Conservation (phyloP, 1,140 invertebrate genomes). For the Cheumatopsyche charites region DNA sequence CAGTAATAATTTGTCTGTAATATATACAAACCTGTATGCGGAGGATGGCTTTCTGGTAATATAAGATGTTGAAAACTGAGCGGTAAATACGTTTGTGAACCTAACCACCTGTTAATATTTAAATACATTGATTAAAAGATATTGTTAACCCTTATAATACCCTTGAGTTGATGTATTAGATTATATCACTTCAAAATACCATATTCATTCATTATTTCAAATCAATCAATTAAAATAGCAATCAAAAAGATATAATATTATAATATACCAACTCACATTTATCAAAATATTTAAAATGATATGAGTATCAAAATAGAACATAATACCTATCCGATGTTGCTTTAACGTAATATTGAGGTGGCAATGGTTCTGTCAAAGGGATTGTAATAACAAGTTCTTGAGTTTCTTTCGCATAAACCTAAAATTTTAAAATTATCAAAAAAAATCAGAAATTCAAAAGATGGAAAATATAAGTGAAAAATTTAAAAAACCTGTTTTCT, state of each 20-base stretch:
- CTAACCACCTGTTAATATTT: constrained; percentile 74
- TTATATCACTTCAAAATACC: no score
- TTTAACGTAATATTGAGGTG: constrained; percentile 90
- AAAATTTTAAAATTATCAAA: constrained; percentile 59
- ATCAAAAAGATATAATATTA: no score
- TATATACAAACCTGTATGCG: constrained; percentile 77
- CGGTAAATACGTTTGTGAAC: constrained; percentile 74
- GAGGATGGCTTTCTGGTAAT: constrained; percentile 89
- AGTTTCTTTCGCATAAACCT: constrained; percentile 66
- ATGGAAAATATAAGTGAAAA: not conserved
- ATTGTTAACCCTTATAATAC: no score
- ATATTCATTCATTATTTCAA: no score
- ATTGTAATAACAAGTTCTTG: constrained; percentile 95
- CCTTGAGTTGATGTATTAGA: no score
- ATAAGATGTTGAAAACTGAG: constrained; percentile 91
- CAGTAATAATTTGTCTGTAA: not conserved
- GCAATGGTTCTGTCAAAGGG: constrained; percentile 89
- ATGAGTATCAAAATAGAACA: not conserved
- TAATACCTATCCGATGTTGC: constrained; percentile 77
- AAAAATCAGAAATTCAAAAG: constrained; percentile 25
- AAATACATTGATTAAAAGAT: not conserved
- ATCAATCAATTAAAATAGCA: no score
- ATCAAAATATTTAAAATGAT: not conserved
- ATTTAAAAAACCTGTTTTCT: constrained; percentile 77
- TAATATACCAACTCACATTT: no score